Base-by-base conservation (phyloP, 2,113 vertebrate genomes). In the Xyliphius kryptos region DNA sequence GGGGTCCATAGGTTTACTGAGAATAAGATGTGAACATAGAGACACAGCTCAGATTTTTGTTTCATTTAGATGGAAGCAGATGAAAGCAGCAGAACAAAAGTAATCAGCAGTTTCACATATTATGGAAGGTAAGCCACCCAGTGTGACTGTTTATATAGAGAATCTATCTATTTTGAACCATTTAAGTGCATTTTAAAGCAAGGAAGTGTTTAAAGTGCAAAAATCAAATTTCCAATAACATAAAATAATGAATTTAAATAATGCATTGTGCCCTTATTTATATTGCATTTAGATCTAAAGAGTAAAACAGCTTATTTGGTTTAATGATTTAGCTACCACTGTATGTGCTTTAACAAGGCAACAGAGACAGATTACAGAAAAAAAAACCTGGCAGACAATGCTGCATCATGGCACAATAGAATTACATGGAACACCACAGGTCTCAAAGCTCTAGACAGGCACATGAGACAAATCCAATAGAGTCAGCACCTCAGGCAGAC, bases 401-500 rank as follows among this genome's bases (percentile, higher is more conserved):
- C 47, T 17, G 48, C 52, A 67, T 43, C 52, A 54, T 12, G 15
- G 36, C 57, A 62, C 57, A 56, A 49, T 43, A 51, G 53, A 19
- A 60, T 51, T 50, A 21, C 16, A 67, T 43, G 41, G 36, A 58
- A 56, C 61, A 58, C 37, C 48, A 61, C 56, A n/a, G 49, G 56
- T 38, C 43, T 26, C 21, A 13, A 17, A 61, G 67, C 47, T 49
- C 53, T 19, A 67, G 56, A 52, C 61, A 44, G 9, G 67, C 58
- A 76, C 68, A 52, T 70, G 74, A 79, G 73, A 70, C 61, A 59
- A 79, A 75, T 79, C 68, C 77, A 63, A 75, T 76, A 75, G 66
- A 64, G 60, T 60, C 56, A 37, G 66, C 62, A 53, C 47, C 38
- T 20, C 51, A 12, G 62, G 60, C 69, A 74, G 66, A 68, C 73